A percentile compares a stretch with the other conserved stretches of the same genome.
phyloP scores from a whole-genome alignment of 2,888 invertebrate genomes.

The Tetragonisca angustula region DNA sequence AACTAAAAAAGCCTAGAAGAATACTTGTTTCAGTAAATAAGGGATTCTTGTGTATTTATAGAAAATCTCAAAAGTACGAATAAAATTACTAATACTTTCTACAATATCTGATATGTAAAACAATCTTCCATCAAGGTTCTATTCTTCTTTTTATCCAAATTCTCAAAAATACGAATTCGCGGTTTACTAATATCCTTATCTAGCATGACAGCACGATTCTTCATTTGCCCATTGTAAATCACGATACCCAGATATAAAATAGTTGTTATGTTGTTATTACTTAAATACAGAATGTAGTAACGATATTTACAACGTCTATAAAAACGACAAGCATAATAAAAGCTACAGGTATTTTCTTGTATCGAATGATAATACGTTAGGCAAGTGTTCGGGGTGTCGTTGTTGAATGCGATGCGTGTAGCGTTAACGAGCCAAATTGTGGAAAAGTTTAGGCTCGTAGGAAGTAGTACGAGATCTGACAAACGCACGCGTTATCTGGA shows the following conservation, averaged over 20 bases:
- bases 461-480: conserved; percentile 70
- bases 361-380: not conserved
- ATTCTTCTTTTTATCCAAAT: no score
- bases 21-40: not conserved
- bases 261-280: not conserved
- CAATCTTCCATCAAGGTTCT: no score
- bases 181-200: not conserved
- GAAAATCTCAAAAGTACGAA: no score
- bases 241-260: not conserved
- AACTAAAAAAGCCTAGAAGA: not conserved
- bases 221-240: not conserved
- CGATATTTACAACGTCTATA: not conserved
- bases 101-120: no score
- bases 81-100: no score
- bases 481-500: conserved; percentile 74
- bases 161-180: no score
- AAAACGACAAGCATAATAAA: not conserved
- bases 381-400: conserved; percentile 19
- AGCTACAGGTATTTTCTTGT: not conserved
- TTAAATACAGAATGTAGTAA: not conserved
- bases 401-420: conserved; percentile 29
- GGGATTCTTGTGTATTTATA: no score
- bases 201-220: not conserved
- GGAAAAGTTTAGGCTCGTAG: conserved; percentile 78
- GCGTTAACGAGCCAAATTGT: conserved; percentile 73